Evolutionary conservation across 2,888 invertebrate species (phyloP), one percentile per base, ranked within the genome.

Genomic region (Diplolepis rosae): DNA sequence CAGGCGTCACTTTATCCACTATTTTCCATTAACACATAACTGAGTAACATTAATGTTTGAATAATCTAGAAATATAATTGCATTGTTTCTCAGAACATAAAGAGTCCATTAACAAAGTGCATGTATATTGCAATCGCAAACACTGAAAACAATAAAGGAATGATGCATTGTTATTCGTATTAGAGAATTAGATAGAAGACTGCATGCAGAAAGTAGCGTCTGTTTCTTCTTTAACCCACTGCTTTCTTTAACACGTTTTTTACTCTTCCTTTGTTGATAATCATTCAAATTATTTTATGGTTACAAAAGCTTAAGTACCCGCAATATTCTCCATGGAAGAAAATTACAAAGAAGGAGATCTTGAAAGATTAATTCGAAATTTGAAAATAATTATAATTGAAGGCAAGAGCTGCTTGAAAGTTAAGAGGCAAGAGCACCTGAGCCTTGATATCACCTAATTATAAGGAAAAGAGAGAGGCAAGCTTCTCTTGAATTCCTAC

Each of bases 201-300:
- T 56, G 56, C 35, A 56, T 35, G 51, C 28, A n/a, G n/a, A 51
- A 51, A 27, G 51, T 27, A 51, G 51, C 4, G n/a, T 7, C 51
- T 51, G 7, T 28, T 15, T 42, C 15, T 6, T 39, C 9, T 39
- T 39, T 51, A 11, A 9, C n/a, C 5, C 11, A 5, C n/a, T 51
- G 4, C 4, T 51, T 27, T 4, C n/a, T n/a, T n/a, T n/a, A n/a
- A n/a, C n/a, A n/a, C 27, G 27, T 5, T n/a, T 24, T 4, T 18
- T 18, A 9, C 22, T 18, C 22, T 18, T 18, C 18, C 22, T 48
- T 9, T 2, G 5, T 18, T 4, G 9, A 24, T 39, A 39, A 39
- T 13, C 11, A 39, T 9, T 9, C 35, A n/a, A 39, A 39, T n/a
- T n/a, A n/a, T n/a, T n/a, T n/a, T n/a, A n/a, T n/a, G n/a, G n/a